phyloP scores from a whole-genome alignment of 2,797 vertebrate genomes.

The Darevskia nairensis region DNA sequence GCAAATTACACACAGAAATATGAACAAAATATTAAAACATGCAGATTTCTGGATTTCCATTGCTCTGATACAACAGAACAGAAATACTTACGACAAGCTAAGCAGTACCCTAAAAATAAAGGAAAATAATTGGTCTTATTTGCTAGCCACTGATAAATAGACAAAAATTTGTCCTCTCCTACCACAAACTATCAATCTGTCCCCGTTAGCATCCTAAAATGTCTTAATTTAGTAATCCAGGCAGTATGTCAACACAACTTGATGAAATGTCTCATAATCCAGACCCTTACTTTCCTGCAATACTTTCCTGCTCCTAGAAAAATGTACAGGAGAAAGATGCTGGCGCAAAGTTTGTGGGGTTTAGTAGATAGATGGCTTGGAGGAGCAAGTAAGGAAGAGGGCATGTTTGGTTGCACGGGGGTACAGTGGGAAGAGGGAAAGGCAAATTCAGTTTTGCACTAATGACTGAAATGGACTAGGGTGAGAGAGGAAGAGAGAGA shows the following conservation, averaged over 20 bases:
- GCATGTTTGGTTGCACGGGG: fast-evolving
- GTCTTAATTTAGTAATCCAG: slow-evolving; percentile 16
- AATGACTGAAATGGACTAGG: slow-evolving; percentile 43
- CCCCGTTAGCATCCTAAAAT: slow-evolving; percentile 40
- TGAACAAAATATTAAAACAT: no score
- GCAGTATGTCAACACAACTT: slow-evolving; percentile 35
- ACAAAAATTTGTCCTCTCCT: not conserved
- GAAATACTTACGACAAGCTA: not conserved
- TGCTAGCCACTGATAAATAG: slow-evolving; percentile 48
- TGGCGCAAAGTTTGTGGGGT: not conserved
- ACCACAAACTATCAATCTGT: slow-evolving; percentile 2
- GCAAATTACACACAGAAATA: not conserved
- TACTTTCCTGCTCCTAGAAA: not conserved
- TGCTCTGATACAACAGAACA: not conserved
- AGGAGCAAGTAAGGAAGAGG: slow-evolving; percentile 21
- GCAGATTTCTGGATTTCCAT: no score
- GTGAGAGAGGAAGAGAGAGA: slow-evolving; percentile 59
- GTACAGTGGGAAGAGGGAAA: slow-evolving; percentile 17
- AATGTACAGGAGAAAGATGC: not conserved
- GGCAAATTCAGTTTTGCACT: not conserved
- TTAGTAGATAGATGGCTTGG: fast-evolving
- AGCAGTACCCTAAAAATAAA: slow-evolving; percentile 37
- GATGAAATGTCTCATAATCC: fast-evolving
- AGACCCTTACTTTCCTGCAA: not conserved
- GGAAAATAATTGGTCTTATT: slow-evolving; percentile 25